phyloP scores from a whole-genome alignment of 2,888 invertebrate genomes.

The Anticlea derivata region DNA sequence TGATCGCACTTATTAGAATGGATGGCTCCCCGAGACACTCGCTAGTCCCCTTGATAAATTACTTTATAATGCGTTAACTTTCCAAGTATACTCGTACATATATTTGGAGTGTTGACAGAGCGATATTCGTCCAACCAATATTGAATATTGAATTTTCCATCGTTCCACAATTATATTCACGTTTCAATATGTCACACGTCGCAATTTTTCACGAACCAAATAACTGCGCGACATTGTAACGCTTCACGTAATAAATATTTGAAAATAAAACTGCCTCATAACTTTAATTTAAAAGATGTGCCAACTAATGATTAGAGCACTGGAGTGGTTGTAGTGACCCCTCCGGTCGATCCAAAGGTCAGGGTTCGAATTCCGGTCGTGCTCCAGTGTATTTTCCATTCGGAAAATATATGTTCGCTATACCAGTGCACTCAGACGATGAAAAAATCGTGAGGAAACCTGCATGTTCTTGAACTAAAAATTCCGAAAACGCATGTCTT shows the following conservation, averaged over 20 bases:
- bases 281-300: not conserved
- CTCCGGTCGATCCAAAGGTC: too few species aligned
- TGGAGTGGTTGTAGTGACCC: too few species aligned
- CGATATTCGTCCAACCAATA: slow-evolving; percentile 12
- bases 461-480: too few species aligned
- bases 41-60: slow-evolving; percentile 49
- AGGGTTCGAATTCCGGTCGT: too few species aligned
- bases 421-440: too few species aligned
- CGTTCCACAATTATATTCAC: slow-evolving; percentile 14
- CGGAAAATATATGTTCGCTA: too few species aligned
- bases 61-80: slow-evolving; percentile 49
- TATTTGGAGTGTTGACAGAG: slow-evolving; percentile 13
- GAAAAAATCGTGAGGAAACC: too few species aligned
- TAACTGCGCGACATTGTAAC: too few species aligned
- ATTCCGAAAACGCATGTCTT: too few species aligned
- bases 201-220: slow-evolving; percentile 24
- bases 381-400: too few species aligned
- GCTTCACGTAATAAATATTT: too few species aligned
- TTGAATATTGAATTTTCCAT: slow-evolving; percentile 22
- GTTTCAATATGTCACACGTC: slow-evolving; percentile 22
- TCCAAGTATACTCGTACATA: slow-evolving; percentile 28
- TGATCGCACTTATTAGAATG: slow-evolving; percentile 53
- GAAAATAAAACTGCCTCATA: not conserved
- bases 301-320: too few species aligned
- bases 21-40: slow-evolving; percentile 48